These are phyloP conservation scores for Apamea epomidion DNA, from an alignment of 2,888 invertebrate species.

Conservation along the genomic window DNA sequence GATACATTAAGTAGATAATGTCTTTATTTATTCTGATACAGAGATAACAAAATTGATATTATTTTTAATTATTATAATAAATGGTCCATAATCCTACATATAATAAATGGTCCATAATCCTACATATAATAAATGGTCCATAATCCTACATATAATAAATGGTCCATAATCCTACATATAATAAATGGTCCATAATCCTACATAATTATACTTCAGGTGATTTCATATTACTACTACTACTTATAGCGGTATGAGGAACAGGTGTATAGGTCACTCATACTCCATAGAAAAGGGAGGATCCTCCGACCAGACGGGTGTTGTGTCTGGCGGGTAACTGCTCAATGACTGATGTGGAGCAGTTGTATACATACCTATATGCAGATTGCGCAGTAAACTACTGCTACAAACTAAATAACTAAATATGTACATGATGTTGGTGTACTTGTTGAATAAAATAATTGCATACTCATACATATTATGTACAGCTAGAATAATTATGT, in stretches of 20 bases:
- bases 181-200: constrained; percentile 7
- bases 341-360: too few species aligned
- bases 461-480: background rate
- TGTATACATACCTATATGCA: too few species aligned
- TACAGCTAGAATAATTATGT: background rate
- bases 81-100: constrained; percentile 4
- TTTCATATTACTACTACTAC: constrained; percentile 8
- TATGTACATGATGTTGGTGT: background rate
- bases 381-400: too few species aligned
- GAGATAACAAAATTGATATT: constrained; percentile 45
- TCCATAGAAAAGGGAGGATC: too few species aligned
- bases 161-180: constrained; percentile 18
- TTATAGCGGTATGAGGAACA: background rate
- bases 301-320: too few species aligned
- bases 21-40: constrained; percentile 36
- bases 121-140: constrained; percentile 20
- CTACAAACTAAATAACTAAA: background rate
- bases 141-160: constrained; percentile 20
- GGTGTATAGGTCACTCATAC: too few species aligned
- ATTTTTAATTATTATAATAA: constrained; percentile 36
- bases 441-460: background rate
- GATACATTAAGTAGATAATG: constrained; percentile 31
- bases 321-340: too few species aligned
- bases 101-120: constrained; percentile 8
- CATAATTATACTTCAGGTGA: background rate